phyloP scores from a whole-genome alignment of 2,113 vertebrate genomes.

The Proterorhinus semilunaris region DNA sequence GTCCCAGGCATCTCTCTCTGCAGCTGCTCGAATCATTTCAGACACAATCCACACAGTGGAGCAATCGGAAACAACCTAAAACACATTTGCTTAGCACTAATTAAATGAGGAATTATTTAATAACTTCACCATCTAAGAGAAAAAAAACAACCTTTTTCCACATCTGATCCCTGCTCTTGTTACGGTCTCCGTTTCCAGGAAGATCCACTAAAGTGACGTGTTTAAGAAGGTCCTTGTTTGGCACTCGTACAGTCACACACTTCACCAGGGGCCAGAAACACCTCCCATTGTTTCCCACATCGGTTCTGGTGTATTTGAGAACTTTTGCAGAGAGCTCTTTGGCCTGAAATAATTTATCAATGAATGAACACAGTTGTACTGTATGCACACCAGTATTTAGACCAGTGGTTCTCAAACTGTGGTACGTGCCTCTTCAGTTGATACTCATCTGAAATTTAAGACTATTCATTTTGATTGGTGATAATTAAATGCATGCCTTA shows the following conservation, averaged over 20 bases:
- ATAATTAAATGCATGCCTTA: no score
- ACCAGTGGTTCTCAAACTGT: no score
- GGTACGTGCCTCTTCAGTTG: no score
- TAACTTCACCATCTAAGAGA: no score
- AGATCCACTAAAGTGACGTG: constrained; percentile 27
- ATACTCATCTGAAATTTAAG: no score
- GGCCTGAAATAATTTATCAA: constrained; percentile 8
- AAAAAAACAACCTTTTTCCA: constrained; percentile 12
- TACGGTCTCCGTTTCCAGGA: constrained; percentile 31
- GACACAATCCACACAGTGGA: constrained; percentile 31
- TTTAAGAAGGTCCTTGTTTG: constrained; percentile 14
- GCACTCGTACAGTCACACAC: constrained; percentile 20
- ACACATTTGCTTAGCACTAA: background rate
- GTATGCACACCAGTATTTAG: no score
- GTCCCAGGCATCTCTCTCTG: constrained; percentile 15
- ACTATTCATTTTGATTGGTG: no score
- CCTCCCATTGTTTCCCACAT: background rate
- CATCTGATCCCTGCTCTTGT: constrained; percentile 28
- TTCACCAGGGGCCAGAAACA: constrained; percentile 35
- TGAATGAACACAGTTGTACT: no score
- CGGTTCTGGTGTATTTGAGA: constrained; percentile 6
- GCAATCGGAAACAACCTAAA: constrained; percentile 19
- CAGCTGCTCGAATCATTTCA: constrained; percentile 17
- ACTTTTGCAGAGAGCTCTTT: constrained; percentile 19
- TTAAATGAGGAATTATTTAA: no score